Percentiles rank a stretch among this genome's conserved stretches.
Evolutionary conservation across 2,797 vertebrate species (phyloP).

Genomic region (Gobionotothen gibberifrons): DNA sequence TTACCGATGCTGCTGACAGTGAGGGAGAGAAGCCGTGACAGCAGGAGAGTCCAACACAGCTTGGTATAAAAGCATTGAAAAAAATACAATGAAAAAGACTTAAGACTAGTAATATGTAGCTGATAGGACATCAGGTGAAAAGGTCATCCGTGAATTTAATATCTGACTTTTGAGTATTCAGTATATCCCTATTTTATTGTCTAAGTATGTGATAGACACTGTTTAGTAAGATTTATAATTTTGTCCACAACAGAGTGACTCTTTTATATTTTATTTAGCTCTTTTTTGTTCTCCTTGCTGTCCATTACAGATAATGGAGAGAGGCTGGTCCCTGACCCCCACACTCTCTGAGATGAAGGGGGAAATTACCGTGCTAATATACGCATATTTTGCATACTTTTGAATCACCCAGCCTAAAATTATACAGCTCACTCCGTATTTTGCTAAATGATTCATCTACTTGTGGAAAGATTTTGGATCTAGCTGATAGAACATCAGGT

Average conservation of each 20-base stretch:
- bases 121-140: neutral
- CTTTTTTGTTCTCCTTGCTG: no score
- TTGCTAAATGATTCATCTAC: no score
- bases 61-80: slow-evolving; percentile 19
- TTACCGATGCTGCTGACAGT: slow-evolving; percentile 55
- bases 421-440: no score
- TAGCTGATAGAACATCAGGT: neutral
- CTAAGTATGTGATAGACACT: neutral
- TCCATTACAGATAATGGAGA: no score
- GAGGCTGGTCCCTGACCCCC: no score
- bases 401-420: no score
- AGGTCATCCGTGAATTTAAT: neutral
- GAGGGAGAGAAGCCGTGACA: slow-evolving; percentile 55
- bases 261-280: no score
- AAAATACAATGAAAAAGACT: slow-evolving; percentile 3
- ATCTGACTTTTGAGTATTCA: neutral
- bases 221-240: neutral
- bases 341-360: no score
- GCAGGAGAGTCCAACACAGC: slow-evolving; percentile 48
- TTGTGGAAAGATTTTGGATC: no score
- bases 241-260: no score
- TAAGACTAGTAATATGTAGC: neutral
- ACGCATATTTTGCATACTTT: no score
- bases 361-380: no score
- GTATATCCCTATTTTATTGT: neutral